A percentile compares a stretch with the other conserved stretches of the same genome.
phyloP scores from a whole-genome alignment of 2,113 vertebrate genomes.

The Pionites leucogaster region DNA sequence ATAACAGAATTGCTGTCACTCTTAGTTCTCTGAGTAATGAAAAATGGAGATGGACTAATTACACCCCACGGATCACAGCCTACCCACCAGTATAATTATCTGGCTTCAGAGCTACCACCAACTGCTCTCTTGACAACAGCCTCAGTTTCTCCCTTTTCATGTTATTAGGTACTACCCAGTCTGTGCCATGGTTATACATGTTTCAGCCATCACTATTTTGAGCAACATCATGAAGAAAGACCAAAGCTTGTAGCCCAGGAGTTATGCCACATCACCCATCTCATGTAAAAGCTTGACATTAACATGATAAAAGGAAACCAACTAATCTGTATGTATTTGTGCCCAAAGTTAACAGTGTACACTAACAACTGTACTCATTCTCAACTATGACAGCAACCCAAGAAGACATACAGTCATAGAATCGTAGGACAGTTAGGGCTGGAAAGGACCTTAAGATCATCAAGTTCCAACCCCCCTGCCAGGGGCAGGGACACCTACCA shows the following conservation, averaged over 20 bases:
- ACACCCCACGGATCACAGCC: not conserved
- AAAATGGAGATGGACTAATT: not conserved
- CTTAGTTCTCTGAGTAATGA: not conserved
- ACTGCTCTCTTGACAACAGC: accelerated
- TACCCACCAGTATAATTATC: not conserved
- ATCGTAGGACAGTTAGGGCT: too few species aligned
- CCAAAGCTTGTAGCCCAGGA: not conserved
- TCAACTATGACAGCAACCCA: not conserved
- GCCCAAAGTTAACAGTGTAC: not conserved
- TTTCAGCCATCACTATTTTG: not conserved
- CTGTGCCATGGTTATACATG: accelerated
- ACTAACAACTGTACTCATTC: not conserved
- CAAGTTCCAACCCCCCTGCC: too few species aligned
- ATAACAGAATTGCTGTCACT: not conserved
- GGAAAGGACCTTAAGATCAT: too few species aligned
- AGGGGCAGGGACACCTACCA: too few species aligned
- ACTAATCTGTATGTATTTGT: not conserved
- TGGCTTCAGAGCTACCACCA: not conserved
- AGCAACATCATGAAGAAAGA: not conserved
- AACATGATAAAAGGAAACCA: not conserved
- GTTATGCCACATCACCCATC: not conserved
- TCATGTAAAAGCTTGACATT: not conserved
- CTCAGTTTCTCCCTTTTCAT: not conserved
- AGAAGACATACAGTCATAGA: not conserved
- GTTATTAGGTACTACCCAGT: not conserved